Evolutionary conservation across 2,888 invertebrate genomes (phyloP).

Genomic region (Bombyx huttoni): DNA sequence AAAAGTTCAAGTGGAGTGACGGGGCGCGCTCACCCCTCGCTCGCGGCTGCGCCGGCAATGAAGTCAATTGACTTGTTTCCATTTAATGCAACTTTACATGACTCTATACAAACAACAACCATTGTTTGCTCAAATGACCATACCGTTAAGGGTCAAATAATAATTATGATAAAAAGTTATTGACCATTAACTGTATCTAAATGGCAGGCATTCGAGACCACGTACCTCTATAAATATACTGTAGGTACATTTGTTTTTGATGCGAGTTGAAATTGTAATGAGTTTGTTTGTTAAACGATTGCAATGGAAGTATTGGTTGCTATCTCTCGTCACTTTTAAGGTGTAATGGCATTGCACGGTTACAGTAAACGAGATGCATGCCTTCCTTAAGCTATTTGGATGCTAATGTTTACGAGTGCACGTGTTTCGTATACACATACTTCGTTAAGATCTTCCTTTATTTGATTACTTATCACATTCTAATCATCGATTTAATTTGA

Average conservation of each 20-base stretch:
- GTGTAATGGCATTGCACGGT: slow-evolving; percentile 8
- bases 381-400: slow-evolving; percentile 9
- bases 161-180: background rate
- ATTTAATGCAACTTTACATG: slow-evolving; percentile 41
- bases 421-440: slow-evolving; percentile 21
- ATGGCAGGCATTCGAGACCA: background rate
- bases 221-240: too few relatives aligned
- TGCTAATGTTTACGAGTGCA: slow-evolving; percentile 7
- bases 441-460: slow-evolving; percentile 10
- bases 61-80: slow-evolving; percentile 62
- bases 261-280: too few relatives aligned
- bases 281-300: background rate
- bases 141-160: background rate
- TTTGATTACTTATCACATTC: slow-evolving; percentile 5
- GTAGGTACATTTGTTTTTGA: too few relatives aligned
- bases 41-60: slow-evolving; percentile 18
- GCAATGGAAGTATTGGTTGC: slow-evolving; percentile 6
- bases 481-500: slow-evolving; percentile 3
- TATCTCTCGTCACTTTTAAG: slow-evolving; percentile 12
- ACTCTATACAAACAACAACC: slow-evolving; percentile 11
- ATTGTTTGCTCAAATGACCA: background rate
- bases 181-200: background rate
- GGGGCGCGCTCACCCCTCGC: slow-evolving; percentile 31
- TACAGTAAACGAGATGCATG: slow-evolving; percentile 20
- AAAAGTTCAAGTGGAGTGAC: slow-evolving; percentile 52